A percentile compares a stretch with the other conserved stretches of the same genome.
Conservation (phyloP, 2,113 vertebrate genomes). For the Propithecus coquereli region DNA sequence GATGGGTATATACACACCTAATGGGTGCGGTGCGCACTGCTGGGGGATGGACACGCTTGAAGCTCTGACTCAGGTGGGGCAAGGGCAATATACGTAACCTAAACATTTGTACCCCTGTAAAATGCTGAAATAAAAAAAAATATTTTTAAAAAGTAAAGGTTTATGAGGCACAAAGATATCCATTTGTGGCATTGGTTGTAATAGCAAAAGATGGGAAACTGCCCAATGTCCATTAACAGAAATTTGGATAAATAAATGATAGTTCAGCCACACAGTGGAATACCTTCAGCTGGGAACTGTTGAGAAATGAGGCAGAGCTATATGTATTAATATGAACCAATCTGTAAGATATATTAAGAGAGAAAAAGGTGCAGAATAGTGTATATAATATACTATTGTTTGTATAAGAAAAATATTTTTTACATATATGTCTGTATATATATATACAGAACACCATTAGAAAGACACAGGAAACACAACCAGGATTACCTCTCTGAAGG, state of each 20-base stretch:
- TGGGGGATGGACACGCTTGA: no score
- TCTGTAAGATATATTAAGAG: not conserved
- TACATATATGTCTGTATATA: not conserved
- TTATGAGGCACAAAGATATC: not conserved
- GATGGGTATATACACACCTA: no score
- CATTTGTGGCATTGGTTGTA: not conserved
- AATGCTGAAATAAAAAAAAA: not conserved
- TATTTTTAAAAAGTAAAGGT: not conserved
- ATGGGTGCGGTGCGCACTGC: no score
- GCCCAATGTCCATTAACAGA: not conserved
- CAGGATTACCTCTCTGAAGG: not conserved
- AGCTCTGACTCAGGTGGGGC: no score
- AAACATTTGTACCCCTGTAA: no score
- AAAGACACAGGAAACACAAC: not conserved
- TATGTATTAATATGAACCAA: not conserved
- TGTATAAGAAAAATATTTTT: not conserved
- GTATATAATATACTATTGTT: not conserved
- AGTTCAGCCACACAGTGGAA: not conserved
- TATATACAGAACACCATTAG: not conserved
- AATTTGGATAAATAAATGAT: conserved; percentile 7
- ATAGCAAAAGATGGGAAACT: not conserved
- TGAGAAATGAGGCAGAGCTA: not conserved
- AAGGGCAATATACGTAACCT: no score
- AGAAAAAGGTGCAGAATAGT: not conserved
- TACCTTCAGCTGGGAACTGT: not conserved